phyloP scores from a whole-genome alignment of 2,888 invertebrate species.

The Suillia variegata region DNA sequence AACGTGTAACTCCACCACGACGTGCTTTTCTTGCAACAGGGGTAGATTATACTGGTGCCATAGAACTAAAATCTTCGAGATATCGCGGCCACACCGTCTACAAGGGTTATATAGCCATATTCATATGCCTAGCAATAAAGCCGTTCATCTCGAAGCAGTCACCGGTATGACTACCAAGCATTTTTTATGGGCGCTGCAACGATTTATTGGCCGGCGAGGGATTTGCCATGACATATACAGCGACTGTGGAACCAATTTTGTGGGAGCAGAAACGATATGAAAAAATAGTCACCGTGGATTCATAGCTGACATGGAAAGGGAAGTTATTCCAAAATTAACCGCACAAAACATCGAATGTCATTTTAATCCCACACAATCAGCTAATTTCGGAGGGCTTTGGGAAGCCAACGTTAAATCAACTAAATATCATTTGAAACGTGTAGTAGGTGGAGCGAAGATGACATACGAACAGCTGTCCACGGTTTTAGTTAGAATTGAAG shows the following conservation, averaged over 20 bases:
- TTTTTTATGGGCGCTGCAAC: background rate
- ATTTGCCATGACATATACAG: background rate
- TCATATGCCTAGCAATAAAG: background rate
- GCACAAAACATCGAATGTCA: conserved; percentile 11
- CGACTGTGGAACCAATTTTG: background rate
- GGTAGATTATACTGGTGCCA: background rate
- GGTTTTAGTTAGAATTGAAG: conserved; percentile 15
- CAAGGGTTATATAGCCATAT: background rate
- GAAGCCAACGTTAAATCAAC: too few relatives aligned
- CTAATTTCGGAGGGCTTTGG: conserved; percentile 13
- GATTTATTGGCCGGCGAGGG: background rate
- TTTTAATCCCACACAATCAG: conserved; percentile 15
- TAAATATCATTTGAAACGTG: conserved; percentile 12
- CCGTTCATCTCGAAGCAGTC: background rate
- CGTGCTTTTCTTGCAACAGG: background rate
- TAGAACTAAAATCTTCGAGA: background rate
- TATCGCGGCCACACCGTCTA: background rate
- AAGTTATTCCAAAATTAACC: background rate
- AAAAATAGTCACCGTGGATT: background rate
- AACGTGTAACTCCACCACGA: background rate
- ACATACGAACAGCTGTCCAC: conserved; percentile 16
- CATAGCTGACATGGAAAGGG: background rate
- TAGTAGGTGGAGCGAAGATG: conserved; percentile 1
- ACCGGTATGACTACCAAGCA: background rate
- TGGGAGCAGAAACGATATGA: background rate